These are phyloP conservation scores for Trichogramma dendrolimi DNA, from an alignment of 2,888 invertebrate genomes.

Conservation along the genomic window DNA sequence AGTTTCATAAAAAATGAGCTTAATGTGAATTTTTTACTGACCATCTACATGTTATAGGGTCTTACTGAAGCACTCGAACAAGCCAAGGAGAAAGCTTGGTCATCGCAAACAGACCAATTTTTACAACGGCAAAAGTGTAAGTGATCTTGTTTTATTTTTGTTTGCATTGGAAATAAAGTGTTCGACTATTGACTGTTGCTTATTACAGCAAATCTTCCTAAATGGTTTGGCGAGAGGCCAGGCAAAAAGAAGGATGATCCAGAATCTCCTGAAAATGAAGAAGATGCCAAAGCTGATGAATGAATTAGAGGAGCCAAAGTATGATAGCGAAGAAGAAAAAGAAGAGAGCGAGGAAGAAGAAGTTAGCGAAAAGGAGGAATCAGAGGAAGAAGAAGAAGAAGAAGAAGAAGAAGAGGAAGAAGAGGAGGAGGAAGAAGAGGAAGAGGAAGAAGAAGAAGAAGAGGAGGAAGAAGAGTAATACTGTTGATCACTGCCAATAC, in stretches of 20 bases:
- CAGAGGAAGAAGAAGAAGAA: slow-evolving; percentile 47
- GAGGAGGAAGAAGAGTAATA: slow-evolving; percentile 8
- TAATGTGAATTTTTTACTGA: slow-evolving; percentile 31
- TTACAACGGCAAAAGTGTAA: slow-evolving; percentile 86
- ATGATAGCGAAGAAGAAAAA: slow-evolving; percentile 70
- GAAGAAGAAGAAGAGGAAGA: slow-evolving; percentile 50
- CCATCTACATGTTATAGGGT: slow-evolving; percentile 63
- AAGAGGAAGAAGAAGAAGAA: slow-evolving; percentile 36
- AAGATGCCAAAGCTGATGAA: slow-evolving; percentile 76
- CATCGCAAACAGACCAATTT: slow-evolving; percentile 82
- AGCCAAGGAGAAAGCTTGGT: slow-evolving; percentile 79
- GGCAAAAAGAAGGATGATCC: slow-evolving; percentile 87
- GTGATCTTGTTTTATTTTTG: slow-evolving; percentile 46
- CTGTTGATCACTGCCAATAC: no score
- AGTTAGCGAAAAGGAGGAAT: slow-evolving; percentile 55
- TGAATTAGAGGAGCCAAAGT: slow-evolving; percentile 64
- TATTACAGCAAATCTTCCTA: slow-evolving; percentile 78
- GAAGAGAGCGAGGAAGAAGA: slow-evolving; percentile 68
- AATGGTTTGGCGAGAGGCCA: slow-evolving; percentile 93
- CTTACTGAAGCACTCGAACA: slow-evolving; percentile 81
- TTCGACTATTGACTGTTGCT: background rate
- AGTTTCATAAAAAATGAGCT: background rate
- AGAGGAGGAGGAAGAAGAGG: slow-evolving; percentile 45
- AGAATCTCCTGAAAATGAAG: slow-evolving; percentile 88
- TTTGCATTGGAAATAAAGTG: background rate